These are phyloP conservation scores for Sepiola atlantica DNA, from an alignment of 2,888 invertebrate genomes.

Conservation along the genomic window DNA sequence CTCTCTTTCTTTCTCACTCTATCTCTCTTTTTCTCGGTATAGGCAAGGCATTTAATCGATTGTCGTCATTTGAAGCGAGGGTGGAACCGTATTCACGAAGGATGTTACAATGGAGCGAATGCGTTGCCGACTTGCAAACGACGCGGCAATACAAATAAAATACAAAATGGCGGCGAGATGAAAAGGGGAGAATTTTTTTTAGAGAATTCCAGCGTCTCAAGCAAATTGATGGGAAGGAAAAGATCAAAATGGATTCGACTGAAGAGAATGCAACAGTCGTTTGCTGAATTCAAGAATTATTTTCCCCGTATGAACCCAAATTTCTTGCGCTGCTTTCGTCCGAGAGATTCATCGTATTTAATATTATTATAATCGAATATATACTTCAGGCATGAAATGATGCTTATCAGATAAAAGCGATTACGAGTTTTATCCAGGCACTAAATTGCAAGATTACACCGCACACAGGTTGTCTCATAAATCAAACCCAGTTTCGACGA, in stretches of 20 bases:
- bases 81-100: neutral
- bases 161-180: neutral
- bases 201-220: neutral
- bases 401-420: neutral
- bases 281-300: neutral
- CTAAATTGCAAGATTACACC: neutral
- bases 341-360: neutral
- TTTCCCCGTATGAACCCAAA: neutral
- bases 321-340: neutral
- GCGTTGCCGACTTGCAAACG: neutral
- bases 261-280: neutral
- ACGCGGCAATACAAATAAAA: neutral
- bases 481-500: neutral
- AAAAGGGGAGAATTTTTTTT: neutral
- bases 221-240: neutral
- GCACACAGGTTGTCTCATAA: neutral
- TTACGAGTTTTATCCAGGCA: neutral
- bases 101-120: neutral
- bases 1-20: too few species aligned
- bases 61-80: neutral
- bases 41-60: neutral
- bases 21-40: neutral
- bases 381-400: neutral
- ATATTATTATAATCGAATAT: neutral
- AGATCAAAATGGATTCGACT: neutral